Evolutionary conservation across 2,113 vertebrate species (phyloP).

Genomic region (Seriola rivoliana): DNA sequence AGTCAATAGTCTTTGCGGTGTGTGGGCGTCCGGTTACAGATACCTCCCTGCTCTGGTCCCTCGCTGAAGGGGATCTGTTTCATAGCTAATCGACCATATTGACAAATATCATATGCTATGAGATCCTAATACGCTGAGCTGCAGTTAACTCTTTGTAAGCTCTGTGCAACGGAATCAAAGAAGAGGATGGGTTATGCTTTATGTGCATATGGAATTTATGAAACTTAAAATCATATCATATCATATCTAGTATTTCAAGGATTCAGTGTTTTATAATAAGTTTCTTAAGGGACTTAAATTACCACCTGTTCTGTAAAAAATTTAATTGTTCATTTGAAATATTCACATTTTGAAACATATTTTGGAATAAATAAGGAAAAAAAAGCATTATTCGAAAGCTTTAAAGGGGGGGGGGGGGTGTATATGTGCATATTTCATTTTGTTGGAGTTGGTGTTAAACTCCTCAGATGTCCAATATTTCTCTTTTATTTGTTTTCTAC

Average conservation of each 20-base stretch:
- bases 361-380: no score
- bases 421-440: background rate
- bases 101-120: constrained; percentile 79
- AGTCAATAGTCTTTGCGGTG: constrained; percentile 62
- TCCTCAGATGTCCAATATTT: constrained; percentile 8
- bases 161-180: background rate
- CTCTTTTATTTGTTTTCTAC: constrained; percentile 18
- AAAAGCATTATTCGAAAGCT: no score
- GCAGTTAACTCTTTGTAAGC: constrained; percentile 63
- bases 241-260: no score
- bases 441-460: constrained; percentile 3
- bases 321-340: no score
- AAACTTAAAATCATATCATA: background rate
- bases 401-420: no score
- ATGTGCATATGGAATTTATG: background rate
- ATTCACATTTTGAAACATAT: no score
- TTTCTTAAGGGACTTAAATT: no score
- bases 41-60: constrained; percentile 66
- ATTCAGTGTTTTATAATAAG: no score
- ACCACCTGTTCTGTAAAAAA: no score
- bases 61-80: constrained; percentile 76
- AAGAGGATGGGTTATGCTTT: background rate
- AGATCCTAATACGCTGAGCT: constrained; percentile 42
- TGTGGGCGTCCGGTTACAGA: constrained; percentile 75
- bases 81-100: constrained; percentile 80